These are phyloP conservation scores for Heliornis fulica DNA, from an alignment of 2,113 vertebrate species.

Conservation along the genomic window DNA sequence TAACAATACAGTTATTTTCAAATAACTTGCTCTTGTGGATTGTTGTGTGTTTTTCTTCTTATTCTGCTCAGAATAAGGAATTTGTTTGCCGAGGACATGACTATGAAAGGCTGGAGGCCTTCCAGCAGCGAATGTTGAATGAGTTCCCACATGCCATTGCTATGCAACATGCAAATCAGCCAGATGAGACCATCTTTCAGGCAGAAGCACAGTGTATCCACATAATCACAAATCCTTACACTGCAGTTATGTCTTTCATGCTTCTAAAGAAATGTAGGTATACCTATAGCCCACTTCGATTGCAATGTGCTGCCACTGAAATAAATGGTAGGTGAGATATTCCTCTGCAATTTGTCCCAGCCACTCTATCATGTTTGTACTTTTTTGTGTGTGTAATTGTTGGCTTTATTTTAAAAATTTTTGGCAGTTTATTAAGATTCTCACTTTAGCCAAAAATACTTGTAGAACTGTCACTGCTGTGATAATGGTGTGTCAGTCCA, in stretches of 20 bases:
- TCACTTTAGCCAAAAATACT: background rate
- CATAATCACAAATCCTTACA: background rate
- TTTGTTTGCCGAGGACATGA: constrained; percentile 99
- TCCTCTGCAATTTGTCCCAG: background rate
- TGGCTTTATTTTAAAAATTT: background rate
- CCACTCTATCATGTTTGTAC: background rate
- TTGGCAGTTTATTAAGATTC: background rate
- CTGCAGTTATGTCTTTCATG: background rate
- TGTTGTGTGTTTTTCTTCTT: background rate
- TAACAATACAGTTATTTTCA: background rate
- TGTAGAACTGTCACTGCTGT: background rate
- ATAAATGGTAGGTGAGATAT: background rate
- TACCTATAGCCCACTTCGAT: background rate
- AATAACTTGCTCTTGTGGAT: background rate
- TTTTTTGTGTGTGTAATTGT: background rate
- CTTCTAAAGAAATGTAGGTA: background rate
- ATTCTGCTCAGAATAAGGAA: constrained; percentile 89
- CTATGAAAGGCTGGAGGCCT: constrained; percentile 97
- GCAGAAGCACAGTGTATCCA: constrained; percentile 98
- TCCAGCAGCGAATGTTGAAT: constrained; percentile 97
- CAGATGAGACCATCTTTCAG: constrained; percentile 98
- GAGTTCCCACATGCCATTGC: constrained; percentile 98
- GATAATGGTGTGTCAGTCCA: background rate
- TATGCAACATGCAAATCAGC: constrained; percentile 99
- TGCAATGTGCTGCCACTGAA: background rate